Evolutionary conservation across 2,113 vertebrate species (phyloP).

Genomic region (Larimichthys polyactis): DNA sequence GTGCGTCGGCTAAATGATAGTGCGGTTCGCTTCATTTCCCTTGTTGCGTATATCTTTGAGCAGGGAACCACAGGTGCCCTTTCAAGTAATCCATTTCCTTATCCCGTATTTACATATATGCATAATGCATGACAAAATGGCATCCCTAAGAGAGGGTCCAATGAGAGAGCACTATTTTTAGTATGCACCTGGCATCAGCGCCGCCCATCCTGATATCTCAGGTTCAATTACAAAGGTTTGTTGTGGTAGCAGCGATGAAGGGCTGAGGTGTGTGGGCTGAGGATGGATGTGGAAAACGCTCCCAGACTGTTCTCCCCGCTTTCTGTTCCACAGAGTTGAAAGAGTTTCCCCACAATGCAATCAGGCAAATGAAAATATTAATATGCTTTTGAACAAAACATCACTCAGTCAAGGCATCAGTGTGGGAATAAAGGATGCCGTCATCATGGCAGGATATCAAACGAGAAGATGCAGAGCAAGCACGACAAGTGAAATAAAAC

Average conservation of each 20-base stretch:
- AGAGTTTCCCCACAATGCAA: slow-evolving; percentile 42
- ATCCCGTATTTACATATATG: slow-evolving; percentile 79
- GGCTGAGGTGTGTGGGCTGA: slow-evolving; percentile 36
- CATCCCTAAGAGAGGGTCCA: slow-evolving; percentile 71
- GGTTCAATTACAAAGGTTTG: slow-evolving; percentile 66
- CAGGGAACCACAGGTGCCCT: slow-evolving; percentile 77
- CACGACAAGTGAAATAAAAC: slow-evolving; percentile 34
- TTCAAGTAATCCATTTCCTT: slow-evolving; percentile 79
- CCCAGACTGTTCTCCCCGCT: neutral
- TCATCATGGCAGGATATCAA: slow-evolving; percentile 42
- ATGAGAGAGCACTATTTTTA: slow-evolving; percentile 79
- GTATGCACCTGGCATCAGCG: slow-evolving; percentile 76
- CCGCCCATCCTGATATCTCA: slow-evolving; percentile 67
- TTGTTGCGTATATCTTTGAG: slow-evolving; percentile 73
- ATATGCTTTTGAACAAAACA: slow-evolving; percentile 50
- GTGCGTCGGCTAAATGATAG: slow-evolving; percentile 64
- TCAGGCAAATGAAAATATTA: slow-evolving; percentile 68
- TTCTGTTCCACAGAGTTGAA: slow-evolving; percentile 41
- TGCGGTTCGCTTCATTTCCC: slow-evolving; percentile 69
- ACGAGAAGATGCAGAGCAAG: slow-evolving; percentile 29
- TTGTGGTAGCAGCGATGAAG: slow-evolving; percentile 21
- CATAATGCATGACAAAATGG: slow-evolving; percentile 81
- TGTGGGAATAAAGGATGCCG: slow-evolving; percentile 48
- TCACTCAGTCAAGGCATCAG: slow-evolving; percentile 41
- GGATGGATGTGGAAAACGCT: slow-evolving; percentile 36